Percentiles rank a stretch among this genome's conserved stretches.
phyloP scores from a whole-genome alignment of 2,797 vertebrate genomes.

The Hybognathus amarus region DNA sequence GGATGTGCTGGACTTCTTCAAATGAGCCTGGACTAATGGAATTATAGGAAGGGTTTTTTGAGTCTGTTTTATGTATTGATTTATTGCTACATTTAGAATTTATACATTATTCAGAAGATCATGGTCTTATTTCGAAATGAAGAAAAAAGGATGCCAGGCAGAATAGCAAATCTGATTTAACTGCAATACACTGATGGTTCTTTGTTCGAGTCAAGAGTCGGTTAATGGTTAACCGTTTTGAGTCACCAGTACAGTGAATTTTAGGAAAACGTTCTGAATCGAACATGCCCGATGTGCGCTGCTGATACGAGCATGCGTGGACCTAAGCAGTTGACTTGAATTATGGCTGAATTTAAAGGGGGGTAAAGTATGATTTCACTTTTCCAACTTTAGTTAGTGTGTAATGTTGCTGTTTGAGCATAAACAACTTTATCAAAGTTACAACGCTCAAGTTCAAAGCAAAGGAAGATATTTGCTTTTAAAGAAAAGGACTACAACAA shows the following conservation, averaged over 20 bases:
- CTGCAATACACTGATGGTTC: not conserved
- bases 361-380: too few relatives aligned
- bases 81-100: conserved; percentile 10
- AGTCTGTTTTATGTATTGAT: conserved; percentile 8
- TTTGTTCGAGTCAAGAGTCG: not conserved
- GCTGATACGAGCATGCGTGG: not conserved
- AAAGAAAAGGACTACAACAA: too few relatives aligned
- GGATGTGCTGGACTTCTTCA: conserved; percentile 50
- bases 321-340: not conserved
- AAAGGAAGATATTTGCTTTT: too few relatives aligned
- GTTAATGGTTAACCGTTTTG: not conserved
- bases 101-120: not conserved
- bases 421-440: too few relatives aligned
- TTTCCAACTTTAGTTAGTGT: too few relatives aligned
- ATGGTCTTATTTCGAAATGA: not conserved
- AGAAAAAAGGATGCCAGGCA: not conserved
- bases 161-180: not conserved
- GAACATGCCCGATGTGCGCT: not conserved
- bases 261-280: not conserved
- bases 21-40: conserved; percentile 34
- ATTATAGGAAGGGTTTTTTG: conserved; percentile 3
- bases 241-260: not conserved
- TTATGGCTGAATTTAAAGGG: not conserved
- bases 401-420: too few relatives aligned
- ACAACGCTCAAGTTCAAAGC: too few relatives aligned